phyloP scores from a whole-genome alignment of 2,888 invertebrate genomes.

The Cheilosia pagana region DNA sequence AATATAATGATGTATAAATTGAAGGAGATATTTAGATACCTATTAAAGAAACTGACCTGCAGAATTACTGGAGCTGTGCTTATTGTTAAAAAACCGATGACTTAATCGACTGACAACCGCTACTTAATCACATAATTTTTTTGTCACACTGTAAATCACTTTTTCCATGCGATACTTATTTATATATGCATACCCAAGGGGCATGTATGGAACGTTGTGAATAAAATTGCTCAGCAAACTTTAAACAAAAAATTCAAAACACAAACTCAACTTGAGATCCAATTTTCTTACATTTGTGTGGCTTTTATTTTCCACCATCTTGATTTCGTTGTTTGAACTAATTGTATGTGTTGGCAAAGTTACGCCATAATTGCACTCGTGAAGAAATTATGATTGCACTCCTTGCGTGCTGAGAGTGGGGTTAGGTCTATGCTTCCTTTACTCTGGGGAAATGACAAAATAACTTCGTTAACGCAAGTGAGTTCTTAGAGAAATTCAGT shows the following conservation, averaged over 20 bases:
- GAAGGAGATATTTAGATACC: no score
- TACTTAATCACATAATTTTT: no score
- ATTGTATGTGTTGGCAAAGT: constrained; percentile 33
- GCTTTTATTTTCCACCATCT: constrained; percentile 35
- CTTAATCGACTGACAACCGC: no score
- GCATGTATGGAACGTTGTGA: background rate
- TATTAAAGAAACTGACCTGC: no score
- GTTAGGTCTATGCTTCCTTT: background rate
- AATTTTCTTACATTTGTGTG: constrained; percentile 30
- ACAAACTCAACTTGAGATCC: constrained; percentile 9
- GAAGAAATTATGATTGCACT: constrained; percentile 31
- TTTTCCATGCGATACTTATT: no score
- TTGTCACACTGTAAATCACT: no score
- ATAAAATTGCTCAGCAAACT: constrained; percentile 1
- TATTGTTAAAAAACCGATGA: no score
- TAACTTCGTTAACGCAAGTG: constrained; percentile 20
- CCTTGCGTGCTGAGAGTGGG: background rate
- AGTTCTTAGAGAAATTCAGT: background rate
- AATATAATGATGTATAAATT: no score
- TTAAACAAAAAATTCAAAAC: background rate
- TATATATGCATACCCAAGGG: background rate
- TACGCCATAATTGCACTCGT: constrained; percentile 39
- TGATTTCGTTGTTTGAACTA: constrained; percentile 43
- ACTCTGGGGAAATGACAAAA: constrained; percentile 7
- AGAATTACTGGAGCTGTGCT: no score